Conservation (phyloP, 1,140 invertebrate species). For the Drosophila nikananu region DNA sequence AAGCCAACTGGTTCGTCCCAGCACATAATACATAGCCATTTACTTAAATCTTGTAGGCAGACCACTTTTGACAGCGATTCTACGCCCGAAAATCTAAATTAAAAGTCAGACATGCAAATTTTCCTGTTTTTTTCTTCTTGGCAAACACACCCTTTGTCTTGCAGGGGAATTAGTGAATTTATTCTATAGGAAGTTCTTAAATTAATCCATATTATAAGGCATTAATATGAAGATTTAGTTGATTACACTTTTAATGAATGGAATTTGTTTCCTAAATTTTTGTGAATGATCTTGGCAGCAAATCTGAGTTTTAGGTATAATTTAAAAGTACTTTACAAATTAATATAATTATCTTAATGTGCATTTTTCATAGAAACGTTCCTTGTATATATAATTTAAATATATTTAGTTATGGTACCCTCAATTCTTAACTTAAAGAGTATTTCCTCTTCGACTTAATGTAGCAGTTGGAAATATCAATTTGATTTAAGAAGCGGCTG, state of each 20-base stretch:
- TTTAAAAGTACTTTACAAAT: background rate
- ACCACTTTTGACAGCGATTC: slow-evolving; percentile 56
- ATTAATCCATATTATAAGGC: background rate
- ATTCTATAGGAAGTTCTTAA: slow-evolving; percentile 11
- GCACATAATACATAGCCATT: slow-evolving; percentile 57
- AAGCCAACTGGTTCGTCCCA: slow-evolving; percentile 66
- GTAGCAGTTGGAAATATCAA: background rate
- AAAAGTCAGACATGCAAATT: slow-evolving; percentile 78
- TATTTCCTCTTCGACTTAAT: background rate
- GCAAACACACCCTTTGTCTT: slow-evolving; percentile 16
- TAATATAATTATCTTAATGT: background rate
- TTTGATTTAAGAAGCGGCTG: slow-evolving; percentile 22
- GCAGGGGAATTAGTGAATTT: background rate
- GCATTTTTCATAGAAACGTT: background rate
- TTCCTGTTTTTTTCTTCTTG: slow-evolving; percentile 27
- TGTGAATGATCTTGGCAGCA: no score
- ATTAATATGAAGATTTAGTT: background rate
- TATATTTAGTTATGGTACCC: background rate
- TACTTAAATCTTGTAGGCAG: slow-evolving; percentile 59
- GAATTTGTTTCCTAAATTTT: background rate
- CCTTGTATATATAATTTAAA: background rate
- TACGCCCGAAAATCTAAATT: slow-evolving; percentile 54
- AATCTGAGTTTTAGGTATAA: background rate
- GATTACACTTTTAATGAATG: background rate
- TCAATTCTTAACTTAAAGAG: background rate